Base-by-base conservation (phyloP, 2,888 invertebrate species). In the Marronus borbonicus region DNA sequence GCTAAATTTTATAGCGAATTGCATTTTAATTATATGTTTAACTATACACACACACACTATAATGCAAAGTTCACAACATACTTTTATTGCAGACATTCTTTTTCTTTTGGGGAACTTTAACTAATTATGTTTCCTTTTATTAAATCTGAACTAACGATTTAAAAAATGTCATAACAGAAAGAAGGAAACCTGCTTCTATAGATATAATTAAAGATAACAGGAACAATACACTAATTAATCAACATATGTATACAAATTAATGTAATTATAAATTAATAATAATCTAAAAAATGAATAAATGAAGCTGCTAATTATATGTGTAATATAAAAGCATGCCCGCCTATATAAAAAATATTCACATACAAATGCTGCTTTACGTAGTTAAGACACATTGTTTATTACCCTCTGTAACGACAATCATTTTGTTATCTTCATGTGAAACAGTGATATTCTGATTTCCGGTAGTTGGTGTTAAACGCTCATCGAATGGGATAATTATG, bases 351-450 rank as follows among this genome's bases (percentile, higher is more conserved):
- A 68, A 50, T 44, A 44, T 44, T 50, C 65, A 28, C 14, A 65
- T 44, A 66, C 3, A 17, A 44, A 8, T 24, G 7, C 12, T 14
- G 12, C 24, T 49, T 68, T 50, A 68, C 5, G 50, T 49, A n/a
- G 68, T 68, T 28, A 68, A 68, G 28, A 68, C 50, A 68, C 68
- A 68, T 50, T 68, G 49, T 28, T 50, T 68, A 50, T 68, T 68
- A 60, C 55, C 68, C 58, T 79, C 79, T 17, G 76, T 77, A 8
- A 76, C 79, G 20, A 79, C 77, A 44, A 65, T 76, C 76, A 79
- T 76, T 77, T 79, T 79, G 31, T 77, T 79, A 52, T 79, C 79
- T 58, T 79, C 77, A 55, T 79, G 79, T 7, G 79, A 79, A 44
- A 79, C 77, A 17, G 79, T 79, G 39, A 79, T 74, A 68, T 79